Conservation (phyloP, 1,140 invertebrate genomes). For the Brachionus paranguensis region DNA sequence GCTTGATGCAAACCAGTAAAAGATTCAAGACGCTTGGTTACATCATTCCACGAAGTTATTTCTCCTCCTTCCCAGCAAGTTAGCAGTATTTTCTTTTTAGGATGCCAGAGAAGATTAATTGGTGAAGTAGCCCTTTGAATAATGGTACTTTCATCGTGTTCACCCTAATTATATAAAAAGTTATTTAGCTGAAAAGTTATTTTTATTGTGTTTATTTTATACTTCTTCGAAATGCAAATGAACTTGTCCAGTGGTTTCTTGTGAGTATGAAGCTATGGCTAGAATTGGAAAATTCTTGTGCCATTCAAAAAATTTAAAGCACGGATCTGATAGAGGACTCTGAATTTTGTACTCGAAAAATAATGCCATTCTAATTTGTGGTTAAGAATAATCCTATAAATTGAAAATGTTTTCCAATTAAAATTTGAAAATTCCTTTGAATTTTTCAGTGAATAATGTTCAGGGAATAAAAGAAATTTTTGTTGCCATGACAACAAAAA, state of each 20-base stretch:
- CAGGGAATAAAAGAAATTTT: not conserved
- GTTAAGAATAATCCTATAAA: not conserved
- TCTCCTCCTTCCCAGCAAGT: constrained; percentile 79
- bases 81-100: constrained; percentile 63
- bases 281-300: constrained; percentile 70
- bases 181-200: not conserved
- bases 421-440: not conserved
- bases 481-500: not conserved
- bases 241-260: constrained; percentile 77
- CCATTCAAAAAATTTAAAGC: constrained; percentile 68
- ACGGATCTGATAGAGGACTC: constrained; percentile 46
- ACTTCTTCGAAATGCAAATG: constrained; percentile 80
- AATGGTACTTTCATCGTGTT: constrained; percentile 69
- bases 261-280: constrained; percentile 75
- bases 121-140: constrained; percentile 54
- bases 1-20: constrained; percentile 71
- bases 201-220: constrained; percentile 45
- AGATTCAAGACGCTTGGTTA: constrained; percentile 64
- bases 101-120: constrained; percentile 79
- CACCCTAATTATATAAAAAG: constrained; percentile 61
- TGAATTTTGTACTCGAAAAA: constrained; percentile 53
- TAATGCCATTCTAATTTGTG: constrained; percentile 47
- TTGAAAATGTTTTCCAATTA: not conserved
- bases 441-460: not conserved
- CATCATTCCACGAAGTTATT: constrained; percentile 70